Conservation (phyloP, 2,113 vertebrate species). For the Phalacrocorax pelagicus region DNA sequence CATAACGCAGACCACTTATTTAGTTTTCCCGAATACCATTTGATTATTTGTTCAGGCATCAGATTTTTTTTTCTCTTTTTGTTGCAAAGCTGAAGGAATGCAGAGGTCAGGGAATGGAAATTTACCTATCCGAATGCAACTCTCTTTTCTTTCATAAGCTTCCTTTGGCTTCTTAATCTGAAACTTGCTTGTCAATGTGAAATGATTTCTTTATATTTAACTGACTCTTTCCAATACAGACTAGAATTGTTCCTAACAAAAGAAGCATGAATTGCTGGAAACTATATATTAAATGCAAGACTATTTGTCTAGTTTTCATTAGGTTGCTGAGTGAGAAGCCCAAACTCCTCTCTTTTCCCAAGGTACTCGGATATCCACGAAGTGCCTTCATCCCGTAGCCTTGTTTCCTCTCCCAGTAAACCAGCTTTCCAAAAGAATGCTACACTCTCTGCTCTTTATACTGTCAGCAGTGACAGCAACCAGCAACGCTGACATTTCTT, state of each 20-base stretch:
- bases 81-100: slow-evolving; percentile 35
- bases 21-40: slow-evolving; percentile 28
- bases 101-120: slow-evolving; percentile 29
- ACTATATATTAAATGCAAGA: slow-evolving; percentile 82
- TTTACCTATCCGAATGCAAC: slow-evolving; percentile 9
- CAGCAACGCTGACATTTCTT: slow-evolving; percentile 74
- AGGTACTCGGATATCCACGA: slow-evolving; percentile 81
- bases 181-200: slow-evolving; percentile 64
- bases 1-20: not conserved
- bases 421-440: slow-evolving; percentile 75
- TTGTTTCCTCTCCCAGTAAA: slow-evolving; percentile 73
- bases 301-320: slow-evolving; percentile 82
- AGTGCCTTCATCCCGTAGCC: slow-evolving; percentile 64
- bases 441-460: slow-evolving; percentile 73
- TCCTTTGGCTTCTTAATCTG: slow-evolving; percentile 46
- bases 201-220: slow-evolving; percentile 77
- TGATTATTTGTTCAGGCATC: slow-evolving; percentile 40
- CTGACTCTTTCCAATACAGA: slow-evolving; percentile 74
- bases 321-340: slow-evolving; percentile 82
- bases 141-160: slow-evolving; percentile 58
- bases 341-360: slow-evolving; percentile 79
- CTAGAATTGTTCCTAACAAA: slow-evolving; percentile 79
- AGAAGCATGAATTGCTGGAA: slow-evolving; percentile 76
- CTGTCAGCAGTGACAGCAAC: slow-evolving; percentile 79
- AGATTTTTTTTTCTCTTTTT: not conserved